Evolutionary conservation across 2,888 invertebrate genomes (phyloP), one percentile per base, ranked within the genome.

Genomic region (Anoncus sp.): DNA sequence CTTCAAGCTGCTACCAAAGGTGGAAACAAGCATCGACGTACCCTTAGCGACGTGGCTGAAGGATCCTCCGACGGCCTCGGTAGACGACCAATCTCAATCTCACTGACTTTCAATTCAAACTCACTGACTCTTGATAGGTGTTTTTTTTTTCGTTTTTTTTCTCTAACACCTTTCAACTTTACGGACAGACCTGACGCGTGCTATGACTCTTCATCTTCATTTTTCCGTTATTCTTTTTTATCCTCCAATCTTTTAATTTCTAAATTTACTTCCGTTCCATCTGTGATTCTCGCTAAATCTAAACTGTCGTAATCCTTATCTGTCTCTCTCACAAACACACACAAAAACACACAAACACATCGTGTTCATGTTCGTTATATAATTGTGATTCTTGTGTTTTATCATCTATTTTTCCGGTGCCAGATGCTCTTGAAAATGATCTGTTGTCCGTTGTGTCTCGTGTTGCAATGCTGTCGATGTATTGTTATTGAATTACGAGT

Each of bases 11-110:
- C 86, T 85, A 81, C 80, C 63, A 81, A 79, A 75, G 77, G 62
- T 82, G 87, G 85, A 77, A 88, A 87, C 86, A 90, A 88, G 86
- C 90, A 91, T 82, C 90, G 90, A 83, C 89, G 90, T 85, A 89
- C 90, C 87, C 91, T 90, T 88, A 90, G 90, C 86, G 90, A 90
- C 85, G 90, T 91, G 78, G 90, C 90, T 87, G 91, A 90, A 87
- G 90, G 90, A 87, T 90, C 90, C 83, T 88, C 90, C 83, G 90
- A 91, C 87, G 90, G 90, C 88, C 90, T 88, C 89, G 91, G 90
- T 91, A 92, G 89, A 89, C 86, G 85, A 87, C 82, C 85, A 75
- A 75, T 75, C 80, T 77, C 53, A 79, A 74, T 77, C 70, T 74
- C 77, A 78, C 72, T 71, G 73, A 77, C 72, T 27, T 40, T 65